Conservation (phyloP, 2,888 invertebrate species). For the Caenorhabditis imperialis region DNA sequence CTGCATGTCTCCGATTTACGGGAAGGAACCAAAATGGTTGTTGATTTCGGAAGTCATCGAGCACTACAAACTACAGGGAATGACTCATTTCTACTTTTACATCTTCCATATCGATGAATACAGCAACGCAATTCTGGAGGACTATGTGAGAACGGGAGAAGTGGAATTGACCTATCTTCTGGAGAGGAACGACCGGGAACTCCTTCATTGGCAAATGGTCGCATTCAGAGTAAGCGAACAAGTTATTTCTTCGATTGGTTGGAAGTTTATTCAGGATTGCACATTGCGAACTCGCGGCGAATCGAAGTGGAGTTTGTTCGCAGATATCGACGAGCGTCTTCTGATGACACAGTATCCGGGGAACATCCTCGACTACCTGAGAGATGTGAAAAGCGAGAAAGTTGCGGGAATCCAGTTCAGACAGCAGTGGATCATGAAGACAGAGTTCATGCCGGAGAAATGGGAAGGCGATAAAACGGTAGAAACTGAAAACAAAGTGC, state of each 20-base stretch:
- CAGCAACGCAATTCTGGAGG: conserved; percentile 40
- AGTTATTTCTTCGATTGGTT: not conserved
- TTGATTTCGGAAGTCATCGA: conserved; percentile 39
- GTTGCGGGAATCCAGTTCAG: conserved; percentile 36
- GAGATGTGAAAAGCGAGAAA: conserved; percentile 18
- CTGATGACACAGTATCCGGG: conserved; percentile 50
- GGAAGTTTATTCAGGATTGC: conserved; percentile 37
- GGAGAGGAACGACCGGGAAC: conserved; percentile 38
- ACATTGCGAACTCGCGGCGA: conserved; percentile 19
- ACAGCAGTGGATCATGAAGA: conserved; percentile 56
- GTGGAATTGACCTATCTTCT: conserved; percentile 30
- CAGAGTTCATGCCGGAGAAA: conserved; percentile 43
- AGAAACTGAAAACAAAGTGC: not conserved
- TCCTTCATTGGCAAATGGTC: conserved; percentile 50
- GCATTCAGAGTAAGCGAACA: conserved; percentile 24
- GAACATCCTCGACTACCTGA: conserved; percentile 38
- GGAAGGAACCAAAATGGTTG: conserved; percentile 52
- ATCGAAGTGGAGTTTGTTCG: conserved; percentile 47
- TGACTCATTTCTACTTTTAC: conserved; percentile 49
- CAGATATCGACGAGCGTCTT: conserved; percentile 49
- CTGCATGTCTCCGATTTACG: conserved; percentile 53
- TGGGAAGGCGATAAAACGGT: conserved; percentile 40
- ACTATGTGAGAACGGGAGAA: conserved; percentile 51
- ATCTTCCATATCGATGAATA: conserved; percentile 47
- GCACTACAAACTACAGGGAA: conserved; percentile 50